Conservation (phyloP, 1,140 invertebrate species). For the Aphis gossypii region DNA sequence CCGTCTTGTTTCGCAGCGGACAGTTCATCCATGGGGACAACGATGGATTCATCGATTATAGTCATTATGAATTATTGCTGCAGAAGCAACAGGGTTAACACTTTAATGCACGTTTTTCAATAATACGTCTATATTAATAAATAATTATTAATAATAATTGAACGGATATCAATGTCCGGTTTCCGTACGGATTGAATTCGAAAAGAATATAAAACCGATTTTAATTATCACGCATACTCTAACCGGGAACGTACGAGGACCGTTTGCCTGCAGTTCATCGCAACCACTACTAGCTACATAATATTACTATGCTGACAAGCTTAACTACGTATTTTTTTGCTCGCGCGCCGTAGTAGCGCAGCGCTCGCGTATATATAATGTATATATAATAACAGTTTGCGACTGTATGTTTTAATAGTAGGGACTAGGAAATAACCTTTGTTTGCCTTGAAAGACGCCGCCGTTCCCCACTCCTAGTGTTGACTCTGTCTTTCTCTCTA, state of each 20-base stretch:
- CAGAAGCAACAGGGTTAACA: background rate
- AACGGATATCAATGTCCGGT: background rate
- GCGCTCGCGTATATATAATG: background rate
- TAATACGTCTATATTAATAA: background rate
- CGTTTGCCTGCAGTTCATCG: constrained; percentile 37
- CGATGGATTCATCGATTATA: constrained; percentile 39
- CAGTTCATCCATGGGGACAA: constrained; percentile 47
- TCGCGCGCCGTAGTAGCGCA: background rate
- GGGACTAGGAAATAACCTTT: constrained; percentile 57
- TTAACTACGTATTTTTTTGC: background rate
- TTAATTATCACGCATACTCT: background rate
- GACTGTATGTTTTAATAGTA: background rate
- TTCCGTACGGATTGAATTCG: background rate
- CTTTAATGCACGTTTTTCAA: background rate
- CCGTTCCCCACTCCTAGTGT: background rate
- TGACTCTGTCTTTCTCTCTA: too few relatives aligned
- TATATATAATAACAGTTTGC: background rate
- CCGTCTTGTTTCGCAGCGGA: background rate
- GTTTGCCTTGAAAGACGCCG: constrained; percentile 50
- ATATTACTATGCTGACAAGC: background rate
- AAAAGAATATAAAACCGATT: background rate
- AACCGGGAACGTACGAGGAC: constrained; percentile 14
- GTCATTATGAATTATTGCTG: constrained; percentile 19
- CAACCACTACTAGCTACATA: background rate
- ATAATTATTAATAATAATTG: background rate